Evolutionary conservation across 2,888 invertebrate genomes (phyloP), one percentile per base, ranked within the genome.

Genomic region (Pachydiplax longipennis): DNA sequence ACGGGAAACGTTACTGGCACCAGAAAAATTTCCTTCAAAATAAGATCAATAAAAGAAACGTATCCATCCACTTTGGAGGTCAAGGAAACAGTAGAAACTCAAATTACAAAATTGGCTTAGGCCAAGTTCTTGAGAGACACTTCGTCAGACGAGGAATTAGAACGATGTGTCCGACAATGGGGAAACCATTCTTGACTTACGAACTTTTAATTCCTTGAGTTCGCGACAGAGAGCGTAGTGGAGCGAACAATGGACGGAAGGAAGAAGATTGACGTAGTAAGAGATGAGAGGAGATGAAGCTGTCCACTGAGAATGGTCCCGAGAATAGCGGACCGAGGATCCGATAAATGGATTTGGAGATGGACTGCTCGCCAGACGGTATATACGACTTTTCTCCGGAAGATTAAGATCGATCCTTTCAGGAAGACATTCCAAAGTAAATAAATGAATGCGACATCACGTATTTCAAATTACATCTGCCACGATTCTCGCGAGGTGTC

Each of bases 301-400:
- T 31, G 73, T 73, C 73, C 53, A 15, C 73, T 31, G 65, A 65
- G 65, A 65, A 65, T 25, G 65, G 31, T 35, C 37, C 18, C 35
- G 15, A 10, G 37, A 37, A 61, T 22, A 61, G 58, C n/a, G 37
- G 87, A 13, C 15, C 61, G 58, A 8, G 65, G 12, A 13, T 37
- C 37, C 61, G 87, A 87, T 87, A 87, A 87, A 65, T 87, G 58
- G 87, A 65, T 61, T 35, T 35, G 61, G 22, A 35, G 61, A 40
- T 37, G 58, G 87, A 37, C 12, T 35, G 61, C 22, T 18, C 58
- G 58, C 87, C 37, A 53, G 58, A 61, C 31, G 37, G 87, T 61
- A 87, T 65, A 87, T 87, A 65, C 87, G 61, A 58, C 25, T 73
- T 73, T 73, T 31, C 73, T 73, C 25, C 15, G 3, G 73, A 25